Percentiles rank a stretch among this genome's conserved stretches.
Conservation (phyloP, 2,113 vertebrate genomes). For the Ciconia maguari region DNA sequence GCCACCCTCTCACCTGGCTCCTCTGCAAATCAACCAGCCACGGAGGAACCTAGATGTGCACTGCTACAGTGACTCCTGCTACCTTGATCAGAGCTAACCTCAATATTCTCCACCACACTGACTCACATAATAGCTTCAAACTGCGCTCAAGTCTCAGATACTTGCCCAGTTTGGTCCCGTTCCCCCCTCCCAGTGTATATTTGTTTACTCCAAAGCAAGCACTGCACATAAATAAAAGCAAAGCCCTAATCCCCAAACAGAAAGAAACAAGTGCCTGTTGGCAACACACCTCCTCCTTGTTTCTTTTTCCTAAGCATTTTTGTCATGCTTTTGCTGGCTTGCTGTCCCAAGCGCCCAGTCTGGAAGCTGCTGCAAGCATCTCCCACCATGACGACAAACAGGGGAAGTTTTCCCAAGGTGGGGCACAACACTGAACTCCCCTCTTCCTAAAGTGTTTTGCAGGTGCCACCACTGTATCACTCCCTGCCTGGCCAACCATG, state of each 20-base stretch:
- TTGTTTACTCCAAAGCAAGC: background rate
- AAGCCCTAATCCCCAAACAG: background rate
- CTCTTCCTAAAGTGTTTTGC: background rate
- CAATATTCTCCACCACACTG: background rate
- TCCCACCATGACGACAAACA: rapidly evolving
- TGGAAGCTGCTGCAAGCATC: rapidly evolving
- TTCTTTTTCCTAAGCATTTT: background rate
- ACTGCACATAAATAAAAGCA: background rate
- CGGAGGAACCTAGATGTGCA: rapidly evolving
- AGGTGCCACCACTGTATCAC: background rate
- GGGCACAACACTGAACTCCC: rapidly evolving
- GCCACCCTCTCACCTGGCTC: background rate
- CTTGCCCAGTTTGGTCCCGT: background rate
- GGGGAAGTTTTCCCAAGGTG: background rate
- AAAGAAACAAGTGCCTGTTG: background rate
- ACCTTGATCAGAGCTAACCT: background rate
- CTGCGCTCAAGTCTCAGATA: background rate
- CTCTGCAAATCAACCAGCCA: background rate
- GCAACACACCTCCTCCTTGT: rapidly evolving
- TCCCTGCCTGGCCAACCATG: background rate
- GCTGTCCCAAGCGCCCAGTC: rapidly evolving
- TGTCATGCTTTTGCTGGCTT: background rate
- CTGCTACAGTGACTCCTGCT: background rate
- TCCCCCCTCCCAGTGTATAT: rapidly evolving
- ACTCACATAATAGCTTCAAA: background rate